Conservation (phyloP, 2,888 invertebrate species). For the Drepana falcataria region DNA sequence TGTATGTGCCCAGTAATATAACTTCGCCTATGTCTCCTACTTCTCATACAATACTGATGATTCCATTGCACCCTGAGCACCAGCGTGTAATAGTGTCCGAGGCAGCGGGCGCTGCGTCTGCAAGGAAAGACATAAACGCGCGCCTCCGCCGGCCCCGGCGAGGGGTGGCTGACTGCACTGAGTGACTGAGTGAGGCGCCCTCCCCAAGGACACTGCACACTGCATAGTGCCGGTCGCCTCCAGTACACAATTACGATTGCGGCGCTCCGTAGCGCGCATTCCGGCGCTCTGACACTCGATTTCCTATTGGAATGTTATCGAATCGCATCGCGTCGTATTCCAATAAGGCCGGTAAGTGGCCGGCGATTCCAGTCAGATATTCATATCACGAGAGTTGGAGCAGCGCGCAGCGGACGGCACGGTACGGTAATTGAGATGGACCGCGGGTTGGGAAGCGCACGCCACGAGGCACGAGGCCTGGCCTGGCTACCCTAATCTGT, state of each 20-base stretch:
- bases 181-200: too few relatives aligned
- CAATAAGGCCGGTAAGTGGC: constrained; percentile 17
- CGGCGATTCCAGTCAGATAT: constrained; percentile 17
- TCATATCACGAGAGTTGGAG: constrained; percentile 9
- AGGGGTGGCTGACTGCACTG: not conserved
- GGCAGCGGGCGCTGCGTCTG: constrained; percentile 6
- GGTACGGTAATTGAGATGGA: constrained; percentile 22
- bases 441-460: not conserved
- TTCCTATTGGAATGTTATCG: constrained; percentile 5
- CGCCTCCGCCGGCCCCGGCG: not conserved
- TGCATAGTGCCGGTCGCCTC: not conserved
- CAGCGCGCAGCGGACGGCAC: constrained; percentile 10
- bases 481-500: not conserved
- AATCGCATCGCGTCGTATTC: constrained; percentile 12
- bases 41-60: too few relatives aligned
- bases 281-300: not conserved
- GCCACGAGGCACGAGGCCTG: constrained; percentile 11
- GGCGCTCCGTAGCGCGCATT: not conserved
- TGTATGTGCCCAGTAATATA: too few relatives aligned
- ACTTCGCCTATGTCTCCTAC: too few relatives aligned
- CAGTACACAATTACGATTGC: constrained; percentile 3
- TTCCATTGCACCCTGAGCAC: too few relatives aligned
- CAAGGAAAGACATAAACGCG: constrained; percentile 31
- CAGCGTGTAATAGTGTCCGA: too few relatives aligned
- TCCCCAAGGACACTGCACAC: not conserved